Evolutionary conservation across 2,888 invertebrate genomes (phyloP).

Genomic region (Drosophila kambysellisi): DNA sequence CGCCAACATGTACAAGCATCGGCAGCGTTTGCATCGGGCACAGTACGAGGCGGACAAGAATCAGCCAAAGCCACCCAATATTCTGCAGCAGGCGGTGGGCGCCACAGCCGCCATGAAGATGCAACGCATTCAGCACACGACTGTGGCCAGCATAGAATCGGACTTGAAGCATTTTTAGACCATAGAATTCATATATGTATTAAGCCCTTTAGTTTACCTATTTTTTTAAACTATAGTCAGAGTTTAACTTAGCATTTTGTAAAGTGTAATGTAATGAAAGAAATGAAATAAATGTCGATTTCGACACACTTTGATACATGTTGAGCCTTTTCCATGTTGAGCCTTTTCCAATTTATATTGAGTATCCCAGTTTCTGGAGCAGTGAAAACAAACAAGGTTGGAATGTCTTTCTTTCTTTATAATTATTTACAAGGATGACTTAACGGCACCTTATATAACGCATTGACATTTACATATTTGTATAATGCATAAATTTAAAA

Average conservation of each 20-base stretch:
- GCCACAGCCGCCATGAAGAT: conserved; percentile 72
- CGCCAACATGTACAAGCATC: conserved; percentile 84
- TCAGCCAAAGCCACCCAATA: conserved; percentile 81
- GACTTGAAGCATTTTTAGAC: conserved; percentile 62
- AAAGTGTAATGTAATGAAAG: conserved; percentile 24
- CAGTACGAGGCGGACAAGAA: conserved; percentile 83
- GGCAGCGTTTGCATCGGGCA: conserved; percentile 82
- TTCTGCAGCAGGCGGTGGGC: conserved; percentile 73
- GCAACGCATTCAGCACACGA: conserved; percentile 54
- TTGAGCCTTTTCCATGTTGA: not conserved
- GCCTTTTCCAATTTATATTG: not conserved
- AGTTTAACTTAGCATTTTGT: conserved; percentile 38
- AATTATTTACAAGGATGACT: conserved; percentile 85
- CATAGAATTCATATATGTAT: conserved; percentile 9
- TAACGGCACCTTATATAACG: conserved; percentile 80
- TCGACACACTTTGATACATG: conserved; percentile 35
- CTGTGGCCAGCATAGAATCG: conserved; percentile 41
- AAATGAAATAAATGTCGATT: conserved; percentile 36
- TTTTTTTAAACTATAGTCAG: conserved; percentile 14
- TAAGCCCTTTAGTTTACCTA: conserved; percentile 25
- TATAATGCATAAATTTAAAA: conserved; percentile 71
- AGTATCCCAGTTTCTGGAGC: not conserved
- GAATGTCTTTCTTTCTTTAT: conserved; percentile 85
- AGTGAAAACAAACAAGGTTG: conserved; percentile 81
- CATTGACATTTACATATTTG: conserved; percentile 72